Evolutionary conservation across 2,113 vertebrate species (phyloP).

Genomic region (Rhea americana): DNA sequence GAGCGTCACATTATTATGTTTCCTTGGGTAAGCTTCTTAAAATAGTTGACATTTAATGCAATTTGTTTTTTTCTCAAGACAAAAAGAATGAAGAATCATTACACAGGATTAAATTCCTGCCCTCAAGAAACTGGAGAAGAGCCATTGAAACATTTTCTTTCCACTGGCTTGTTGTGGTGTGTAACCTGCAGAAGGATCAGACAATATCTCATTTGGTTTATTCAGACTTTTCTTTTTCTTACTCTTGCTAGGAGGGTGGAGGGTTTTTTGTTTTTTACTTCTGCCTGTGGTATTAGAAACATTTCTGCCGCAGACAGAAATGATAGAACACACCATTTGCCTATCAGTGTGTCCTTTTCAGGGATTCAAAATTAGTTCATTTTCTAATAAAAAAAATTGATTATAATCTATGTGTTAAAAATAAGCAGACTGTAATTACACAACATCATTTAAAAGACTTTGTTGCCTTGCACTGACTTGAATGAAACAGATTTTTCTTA

Average conservation of each 20-base stretch:
- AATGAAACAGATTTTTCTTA: not conserved
- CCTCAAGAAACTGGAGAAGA: not conserved
- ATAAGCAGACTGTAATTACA: not conserved
- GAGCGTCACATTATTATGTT: not conserved
- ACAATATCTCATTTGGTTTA: not conserved
- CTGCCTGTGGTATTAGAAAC: too few relatives aligned
- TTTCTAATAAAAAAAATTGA: not conserved
- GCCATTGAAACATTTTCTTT: not conserved
- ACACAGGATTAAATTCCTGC: not conserved
- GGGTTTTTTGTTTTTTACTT: too few relatives aligned
- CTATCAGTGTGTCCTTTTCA: not conserved
- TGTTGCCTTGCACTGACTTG: not conserved
- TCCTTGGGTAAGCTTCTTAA: not conserved
- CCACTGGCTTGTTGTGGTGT: not conserved
- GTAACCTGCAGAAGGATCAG: not conserved
- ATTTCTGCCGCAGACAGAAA: not conserved
- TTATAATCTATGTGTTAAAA: not conserved
- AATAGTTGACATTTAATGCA: not conserved
- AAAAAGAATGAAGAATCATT: not conserved
- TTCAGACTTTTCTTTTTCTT: not conserved
- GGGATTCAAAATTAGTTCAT: not conserved
- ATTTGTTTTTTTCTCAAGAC: not conserved
- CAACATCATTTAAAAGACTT: not conserved
- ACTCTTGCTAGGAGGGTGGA: too few relatives aligned
- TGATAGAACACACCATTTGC: not conserved